These are phyloP conservation scores for Menura novaehollandiae DNA, from an alignment of 2,113 vertebrate species.

Conservation along the genomic window DNA sequence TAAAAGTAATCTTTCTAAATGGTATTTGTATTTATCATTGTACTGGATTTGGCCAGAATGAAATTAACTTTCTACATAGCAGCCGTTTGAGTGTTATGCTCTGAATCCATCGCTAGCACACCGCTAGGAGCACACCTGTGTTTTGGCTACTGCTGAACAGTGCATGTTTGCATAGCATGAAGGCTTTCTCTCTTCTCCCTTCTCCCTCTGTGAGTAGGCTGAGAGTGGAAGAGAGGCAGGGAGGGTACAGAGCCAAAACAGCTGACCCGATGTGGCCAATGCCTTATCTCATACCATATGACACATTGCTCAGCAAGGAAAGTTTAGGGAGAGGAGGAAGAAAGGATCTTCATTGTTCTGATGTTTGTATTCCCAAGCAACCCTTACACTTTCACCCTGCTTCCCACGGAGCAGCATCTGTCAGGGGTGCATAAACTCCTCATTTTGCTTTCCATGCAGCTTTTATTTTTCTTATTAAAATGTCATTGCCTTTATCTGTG, in stretches of 20 bases:
- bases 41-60: neutral
- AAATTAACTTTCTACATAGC: neutral
- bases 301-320: neutral
- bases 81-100: neutral
- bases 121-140: neutral
- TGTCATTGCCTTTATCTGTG: neutral
- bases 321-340: neutral
- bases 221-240: neutral
- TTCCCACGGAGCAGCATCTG: neutral
- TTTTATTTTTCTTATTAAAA: neutral
- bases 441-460: neutral
- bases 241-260: neutral
- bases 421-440: neutral
- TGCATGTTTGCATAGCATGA: rapidly evolving
- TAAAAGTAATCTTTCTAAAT: neutral
- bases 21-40: neutral
- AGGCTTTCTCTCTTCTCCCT: neutral
- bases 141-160: neutral
- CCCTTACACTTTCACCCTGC: neutral
- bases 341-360: neutral
- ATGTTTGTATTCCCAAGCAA: neutral
- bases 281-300: rapidly evolving
- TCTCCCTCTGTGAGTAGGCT: neutral
- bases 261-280: neutral
- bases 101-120: neutral